Evolutionary conservation across 2,888 invertebrate genomes (phyloP), one percentile per base, ranked within the genome.

Genomic region (Ashinkailepas kermadecensis): DNA sequence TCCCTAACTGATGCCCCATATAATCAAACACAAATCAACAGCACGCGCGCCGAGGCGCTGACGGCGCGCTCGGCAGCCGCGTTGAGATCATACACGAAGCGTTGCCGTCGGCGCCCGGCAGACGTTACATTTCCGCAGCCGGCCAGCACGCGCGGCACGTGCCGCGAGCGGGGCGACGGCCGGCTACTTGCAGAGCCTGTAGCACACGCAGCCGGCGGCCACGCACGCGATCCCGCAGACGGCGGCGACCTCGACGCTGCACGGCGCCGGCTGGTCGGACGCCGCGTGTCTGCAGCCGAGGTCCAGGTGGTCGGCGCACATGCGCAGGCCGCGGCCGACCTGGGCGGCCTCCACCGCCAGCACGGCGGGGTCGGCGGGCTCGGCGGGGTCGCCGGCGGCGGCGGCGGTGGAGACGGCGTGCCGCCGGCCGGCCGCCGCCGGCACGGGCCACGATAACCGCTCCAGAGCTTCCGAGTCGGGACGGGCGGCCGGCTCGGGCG

Each of bases 181-280:
- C 9, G 10, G 54, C 54, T 74, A 74, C 74, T 74, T 74, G 74
- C 54, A 74, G 54, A 74, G 54, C 74, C 54, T 74, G 74, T 74
- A 74, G 74, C 74, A 74, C 18, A 74, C 74, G 74, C 74, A 74
- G 74, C 54, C 54, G 74, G 74, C 74, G 54, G 74, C 74, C 18
- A 74, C 15, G 54, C 74, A 74, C 54, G 74, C 74, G 54, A 74
- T 18, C 54, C 74, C 18, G 74, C 74, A 74, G 74, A 15, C 74
- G 74, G 74, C 74, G 7, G 74, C 74, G 21, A 54, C 8, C 10
- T 54, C 54, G 21, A 54, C 15, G 7, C 23, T 23, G 74, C 54
- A 54, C 18, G 74, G 54, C 74, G 54, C 54, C 74, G 4, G 74
- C 18, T 54, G 74, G 7, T 0, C 12, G 9, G 18, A 3, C 54